Evolutionary conservation across 23 tunicate genomes (phyloP), one percentile per base, ranked within the genome.

Genomic region (Trididemnum clinides): DNA sequence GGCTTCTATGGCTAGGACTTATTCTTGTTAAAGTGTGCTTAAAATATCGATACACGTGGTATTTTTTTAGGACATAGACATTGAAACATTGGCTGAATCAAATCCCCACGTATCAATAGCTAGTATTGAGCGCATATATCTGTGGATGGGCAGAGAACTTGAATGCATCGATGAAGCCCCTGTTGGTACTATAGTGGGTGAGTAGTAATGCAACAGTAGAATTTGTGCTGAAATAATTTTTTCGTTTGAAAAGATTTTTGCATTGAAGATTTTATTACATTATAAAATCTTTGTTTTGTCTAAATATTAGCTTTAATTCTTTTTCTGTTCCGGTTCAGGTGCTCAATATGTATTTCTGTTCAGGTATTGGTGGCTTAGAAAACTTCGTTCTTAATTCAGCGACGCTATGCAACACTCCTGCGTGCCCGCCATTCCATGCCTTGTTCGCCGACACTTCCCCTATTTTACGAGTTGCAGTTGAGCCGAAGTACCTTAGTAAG

Each of bases 391-490:
- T 97, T 18, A 97, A 97, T 59, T 92, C 99, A 21, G 99, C 97
- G 7, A 97, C 99, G 21, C 77, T 97, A 0, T 88, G 99, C 65
- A 83, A 81, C 64, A 78, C 88, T 1, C 32, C 95, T 0, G 86
- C 88, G 3, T 97, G 99, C 57, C 97, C 99, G 51, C 90, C 99
- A 20, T 97, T 97, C 89, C 85, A 89, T 27, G 89, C 97, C 0
- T 39, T 92, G 2, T 91, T 73, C 31, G 57, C 73, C 10, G 97
- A 97, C 57, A 88, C 86, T 39, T 86, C 93, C 10, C 99, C 99
- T 1, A 97, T 97, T 19, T 64, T 97, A 50, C 83, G 99, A n/a
- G 97, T 97, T 5, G 99, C 99, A 1, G 94, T 97, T 32, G 99
- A 97, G 34, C 95, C 99, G 0, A 88, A 89, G 30, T 33, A 84